Conservation (phyloP, 2,888 invertebrate genomes). For the Taphrorychus bicolor region DNA sequence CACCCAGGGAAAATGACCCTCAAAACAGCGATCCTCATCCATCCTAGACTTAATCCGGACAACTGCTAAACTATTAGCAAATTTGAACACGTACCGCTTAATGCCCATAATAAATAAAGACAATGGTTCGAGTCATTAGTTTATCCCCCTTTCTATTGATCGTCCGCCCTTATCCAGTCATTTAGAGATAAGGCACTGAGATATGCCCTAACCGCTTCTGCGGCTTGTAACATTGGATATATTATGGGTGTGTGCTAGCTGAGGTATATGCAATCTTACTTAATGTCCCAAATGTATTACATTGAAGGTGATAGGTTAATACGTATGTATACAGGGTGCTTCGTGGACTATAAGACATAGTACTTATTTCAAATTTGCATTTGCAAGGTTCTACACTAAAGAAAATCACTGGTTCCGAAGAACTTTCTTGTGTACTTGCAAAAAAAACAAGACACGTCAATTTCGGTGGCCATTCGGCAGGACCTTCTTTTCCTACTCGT, state of each 20-base stretch:
- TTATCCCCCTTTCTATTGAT: constrained; percentile 40
- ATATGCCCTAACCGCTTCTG: constrained; percentile 24
- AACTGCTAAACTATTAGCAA: constrained; percentile 41
- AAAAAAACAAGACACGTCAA: too few species aligned
- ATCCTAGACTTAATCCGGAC: constrained; percentile 24
- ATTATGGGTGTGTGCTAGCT: constrained; percentile 14
- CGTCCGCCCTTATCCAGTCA: constrained; percentile 28
- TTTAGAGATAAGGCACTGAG: constrained; percentile 36
- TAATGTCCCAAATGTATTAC: neutral
- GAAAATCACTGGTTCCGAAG: too few species aligned
- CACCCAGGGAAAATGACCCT: constrained; percentile 20
- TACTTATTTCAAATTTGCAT: too few species aligned
- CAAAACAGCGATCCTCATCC: constrained; percentile 14
- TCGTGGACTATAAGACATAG: too few species aligned
- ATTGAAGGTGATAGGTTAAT: neutral
- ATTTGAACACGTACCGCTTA: constrained; percentile 45
- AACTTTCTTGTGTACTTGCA: too few species aligned
- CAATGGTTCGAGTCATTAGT: constrained; percentile 46
- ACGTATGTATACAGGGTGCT: too few species aligned
- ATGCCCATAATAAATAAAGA: constrained; percentile 47
- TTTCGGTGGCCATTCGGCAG: too few species aligned
- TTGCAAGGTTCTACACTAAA: too few species aligned
- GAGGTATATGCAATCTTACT: neutral
- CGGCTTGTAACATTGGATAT: constrained; percentile 23
- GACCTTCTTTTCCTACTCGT: too few species aligned